Evolutionary conservation across 1,140 invertebrate genomes (phyloP).

Genomic region (Zaprionus ornatus): DNA sequence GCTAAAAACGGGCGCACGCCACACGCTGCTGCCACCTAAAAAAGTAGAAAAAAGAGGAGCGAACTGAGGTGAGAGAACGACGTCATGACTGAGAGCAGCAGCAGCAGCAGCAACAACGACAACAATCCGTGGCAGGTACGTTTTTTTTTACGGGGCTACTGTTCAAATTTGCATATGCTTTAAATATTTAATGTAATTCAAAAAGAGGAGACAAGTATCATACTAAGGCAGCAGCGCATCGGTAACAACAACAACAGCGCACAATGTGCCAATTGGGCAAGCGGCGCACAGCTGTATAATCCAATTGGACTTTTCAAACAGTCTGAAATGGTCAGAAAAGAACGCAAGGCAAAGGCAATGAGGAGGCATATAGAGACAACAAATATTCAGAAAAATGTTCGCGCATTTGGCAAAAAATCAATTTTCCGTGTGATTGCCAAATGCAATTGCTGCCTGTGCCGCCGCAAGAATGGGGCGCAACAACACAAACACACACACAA

Average conservation of each 20-base stretch:
- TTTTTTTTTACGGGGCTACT: conserved; percentile 70
- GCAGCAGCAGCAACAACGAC: conserved; percentile 4
- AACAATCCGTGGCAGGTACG: conserved; percentile 48
- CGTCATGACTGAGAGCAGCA: conserved; percentile 42
- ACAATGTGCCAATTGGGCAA: conserved; percentile 69
- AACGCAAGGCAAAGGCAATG: conserved; percentile 18
- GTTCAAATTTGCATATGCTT: conserved; percentile 82
- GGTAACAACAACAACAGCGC: conserved; percentile 30
- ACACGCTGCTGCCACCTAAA: conserved; percentile 35
- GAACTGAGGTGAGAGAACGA: conserved; percentile 33
- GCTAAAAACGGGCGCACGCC: conserved; percentile 53
- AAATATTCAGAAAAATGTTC: conserved; percentile 45
- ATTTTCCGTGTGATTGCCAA: conserved; percentile 75
- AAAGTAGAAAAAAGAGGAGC: conserved; percentile 9
- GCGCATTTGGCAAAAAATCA: conserved; percentile 78
- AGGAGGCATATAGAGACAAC: conserved; percentile 11
- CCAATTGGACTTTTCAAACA: conserved; percentile 50
- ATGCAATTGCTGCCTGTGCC: conserved; percentile 54
- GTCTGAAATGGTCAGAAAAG: conserved; percentile 31
- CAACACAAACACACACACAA: conserved; percentile 26
- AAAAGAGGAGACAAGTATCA: conserved; percentile 67
- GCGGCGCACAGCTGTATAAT: conserved; percentile 42
- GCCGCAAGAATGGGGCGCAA: conserved; percentile 34
- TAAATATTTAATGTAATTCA: conserved; percentile 82
- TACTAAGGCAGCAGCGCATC: conserved; percentile 15